Evolutionary conservation across 2,797 vertebrate genomes (phyloP).

Genomic region (Schizopygopsis malacanthus): DNA sequence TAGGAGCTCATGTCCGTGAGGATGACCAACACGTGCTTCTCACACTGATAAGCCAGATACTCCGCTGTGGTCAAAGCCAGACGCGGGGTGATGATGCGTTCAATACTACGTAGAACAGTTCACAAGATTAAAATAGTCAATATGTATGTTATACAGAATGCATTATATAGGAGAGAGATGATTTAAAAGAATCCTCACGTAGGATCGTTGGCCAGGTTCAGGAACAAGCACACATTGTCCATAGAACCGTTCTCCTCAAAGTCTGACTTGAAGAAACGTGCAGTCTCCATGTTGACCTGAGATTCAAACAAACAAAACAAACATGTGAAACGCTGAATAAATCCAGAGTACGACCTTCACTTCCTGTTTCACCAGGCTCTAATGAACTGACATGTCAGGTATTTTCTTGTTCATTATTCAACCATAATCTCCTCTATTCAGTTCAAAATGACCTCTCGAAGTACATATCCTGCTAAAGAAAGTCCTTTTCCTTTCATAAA

Average conservation of each 20-base stretch:
- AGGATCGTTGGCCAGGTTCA: slow-evolving; percentile 88
- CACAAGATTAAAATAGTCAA: not conserved
- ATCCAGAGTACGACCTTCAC: not conserved
- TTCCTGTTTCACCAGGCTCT: not conserved
- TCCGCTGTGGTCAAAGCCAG: slow-evolving; percentile 86
- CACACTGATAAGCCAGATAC: slow-evolving; percentile 89
- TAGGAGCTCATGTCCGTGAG: slow-evolving; percentile 92
- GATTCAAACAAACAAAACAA: not conserved
- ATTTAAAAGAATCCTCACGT: slow-evolving; percentile 75
- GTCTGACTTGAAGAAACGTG: slow-evolving; percentile 88
- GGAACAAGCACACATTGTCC: slow-evolving; percentile 88
- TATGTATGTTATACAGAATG: not conserved
- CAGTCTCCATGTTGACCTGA: slow-evolving; percentile 90
- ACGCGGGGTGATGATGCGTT: slow-evolving; percentile 88
- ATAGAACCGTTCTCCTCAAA: slow-evolving; percentile 91
- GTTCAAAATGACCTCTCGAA: slow-evolving; percentile 32
- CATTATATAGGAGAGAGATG: not conserved
- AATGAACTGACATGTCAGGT: not conserved
- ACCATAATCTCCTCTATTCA: slow-evolving; percentile 18
- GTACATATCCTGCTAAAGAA: slow-evolving; percentile 50
- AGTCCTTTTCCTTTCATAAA: slow-evolving; percentile 14
- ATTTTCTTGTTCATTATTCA: slow-evolving; percentile 17
- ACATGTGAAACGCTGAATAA: not conserved
- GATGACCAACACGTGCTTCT: slow-evolving; percentile 89
- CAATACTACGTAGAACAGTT: slow-evolving; percentile 76